These are phyloP conservation scores for Trichonephila clavipes DNA, from an alignment of 1,140 invertebrate species.

Conservation along the genomic window DNA sequence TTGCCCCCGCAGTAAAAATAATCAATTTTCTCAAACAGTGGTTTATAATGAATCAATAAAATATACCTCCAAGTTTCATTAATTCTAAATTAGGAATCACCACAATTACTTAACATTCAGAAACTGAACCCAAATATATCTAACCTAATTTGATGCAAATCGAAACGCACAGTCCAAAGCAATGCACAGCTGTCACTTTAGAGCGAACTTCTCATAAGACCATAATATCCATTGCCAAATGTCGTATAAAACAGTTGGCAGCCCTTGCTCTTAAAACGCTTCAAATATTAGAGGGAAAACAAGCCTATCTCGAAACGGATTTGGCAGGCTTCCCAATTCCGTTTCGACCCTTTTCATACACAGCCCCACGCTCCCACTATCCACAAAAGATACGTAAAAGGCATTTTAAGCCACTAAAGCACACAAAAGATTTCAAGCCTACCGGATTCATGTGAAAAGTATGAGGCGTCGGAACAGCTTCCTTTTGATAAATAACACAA, in stretches of 20 bases:
- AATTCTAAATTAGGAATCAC: too few relatives aligned
- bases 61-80: too few relatives aligned
- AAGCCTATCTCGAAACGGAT: not conserved
- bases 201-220: not conserved
- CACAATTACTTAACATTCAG: too few relatives aligned
- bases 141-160: too few relatives aligned
- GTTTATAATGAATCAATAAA: too few relatives aligned
- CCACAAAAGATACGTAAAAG: not conserved
- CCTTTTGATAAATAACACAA: conserved; percentile 5
- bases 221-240: not conserved
- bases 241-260: not conserved
- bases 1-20: too few relatives aligned
- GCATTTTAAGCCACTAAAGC: not conserved
- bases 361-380: not conserved
- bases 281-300: not conserved
- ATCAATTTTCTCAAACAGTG: too few relatives aligned
- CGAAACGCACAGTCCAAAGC: too few relatives aligned
- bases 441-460: too few relatives aligned
- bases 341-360: not conserved
- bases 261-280: not conserved
- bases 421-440: too few relatives aligned
- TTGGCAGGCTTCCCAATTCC: conserved; percentile 9
- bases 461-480: not conserved
- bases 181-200: not conserved
- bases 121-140: too few relatives aligned